Evolutionary conservation across 2,113 vertebrate species (phyloP), one percentile per base, ranked within the genome.

Genomic region (Tragelaphus imberbis): DNA sequence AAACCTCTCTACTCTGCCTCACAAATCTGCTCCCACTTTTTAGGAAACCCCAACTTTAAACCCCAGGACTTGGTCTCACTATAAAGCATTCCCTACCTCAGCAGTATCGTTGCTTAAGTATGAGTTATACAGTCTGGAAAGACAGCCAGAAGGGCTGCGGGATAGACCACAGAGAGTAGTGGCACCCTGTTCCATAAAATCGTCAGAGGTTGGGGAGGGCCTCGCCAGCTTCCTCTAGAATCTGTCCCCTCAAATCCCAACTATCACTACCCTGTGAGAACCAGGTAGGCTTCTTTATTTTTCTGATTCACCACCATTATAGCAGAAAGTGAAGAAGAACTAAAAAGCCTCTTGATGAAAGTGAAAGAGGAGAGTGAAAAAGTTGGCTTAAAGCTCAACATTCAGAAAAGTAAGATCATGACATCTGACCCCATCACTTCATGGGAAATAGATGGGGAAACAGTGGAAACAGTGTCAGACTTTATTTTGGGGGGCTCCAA

Each of bases 21-120:
- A 84, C 28, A 85, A 88, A 93, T 91, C 82, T 91, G 55, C 36
- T 49, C 56, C 4, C n/a, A 65, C 17, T 49, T 88, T 96, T 95
- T 61, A 87, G 79, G 84, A 91, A 95, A 58, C 16, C 23, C 86
- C 56, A 51, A 75, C 65, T 88, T 84, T 89, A 94, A 91, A 95
- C 27, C 30, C 25, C 21, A 49, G 55, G 47, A 51, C 21, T 92
- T 88, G 27, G 65, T 59, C 53, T 96, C 53, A 86, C 51, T 19
- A 17, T 44, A 56, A 12, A 81, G 11, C 21, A 55, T 55, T 59
- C 27, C 88, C 11, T 68, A 33, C 33, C 65, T 61, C 11, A 71
- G 53, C 88, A 84, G 68, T 21, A 19, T 51, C 58, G 30, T 68
- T 94, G 63, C 75, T 55, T 51, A 79, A 84, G 47, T 84, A 28